Percentiles rank a stretch among this genome's conserved stretches.
phyloP scores from a whole-genome alignment of 1,140 invertebrate genomes.

The Ericerus pela region DNA sequence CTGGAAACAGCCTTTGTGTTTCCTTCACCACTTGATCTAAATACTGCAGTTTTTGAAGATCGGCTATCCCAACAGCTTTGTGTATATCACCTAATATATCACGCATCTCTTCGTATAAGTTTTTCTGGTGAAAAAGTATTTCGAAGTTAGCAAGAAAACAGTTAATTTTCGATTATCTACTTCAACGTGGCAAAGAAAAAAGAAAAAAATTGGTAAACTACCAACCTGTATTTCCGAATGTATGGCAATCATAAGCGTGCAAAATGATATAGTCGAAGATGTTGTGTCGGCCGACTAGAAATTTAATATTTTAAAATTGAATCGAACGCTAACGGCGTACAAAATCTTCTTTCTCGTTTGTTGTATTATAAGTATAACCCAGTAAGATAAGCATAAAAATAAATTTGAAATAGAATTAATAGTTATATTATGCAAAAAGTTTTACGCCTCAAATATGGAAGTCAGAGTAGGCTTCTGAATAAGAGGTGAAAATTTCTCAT shows the following conservation, averaged over 20 bases:
- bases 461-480: too few relatives aligned
- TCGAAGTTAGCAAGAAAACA: not conserved
- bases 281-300: slow-evolving; percentile 56
- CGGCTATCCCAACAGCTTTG: slow-evolving; percentile 35
- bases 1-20: slow-evolving; percentile 30
- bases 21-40: slow-evolving; percentile 20
- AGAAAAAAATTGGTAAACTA: too few relatives aligned
- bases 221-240: slow-evolving; percentile 42
- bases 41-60: slow-evolving; percentile 32
- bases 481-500: too few relatives aligned
- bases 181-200: not conserved
- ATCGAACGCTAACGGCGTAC: too few relatives aligned
- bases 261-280: slow-evolving; percentile 32
- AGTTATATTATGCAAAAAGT: too few relatives aligned
- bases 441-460: too few relatives aligned
- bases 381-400: too few relatives aligned
- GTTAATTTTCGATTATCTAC: not conserved
- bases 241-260: slow-evolving; percentile 36
- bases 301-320: slow-evolving; percentile 5
- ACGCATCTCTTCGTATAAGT: slow-evolving; percentile 32
- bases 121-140: slow-evolving; percentile 25
- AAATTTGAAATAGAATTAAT: too few relatives aligned
- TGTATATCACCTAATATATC: slow-evolving; percentile 31
- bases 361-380: too few relatives aligned
- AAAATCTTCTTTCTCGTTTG: too few relatives aligned